Base-by-base conservation (phyloP, 1,140 invertebrate genomes). In the Phymastichus coffea region DNA sequence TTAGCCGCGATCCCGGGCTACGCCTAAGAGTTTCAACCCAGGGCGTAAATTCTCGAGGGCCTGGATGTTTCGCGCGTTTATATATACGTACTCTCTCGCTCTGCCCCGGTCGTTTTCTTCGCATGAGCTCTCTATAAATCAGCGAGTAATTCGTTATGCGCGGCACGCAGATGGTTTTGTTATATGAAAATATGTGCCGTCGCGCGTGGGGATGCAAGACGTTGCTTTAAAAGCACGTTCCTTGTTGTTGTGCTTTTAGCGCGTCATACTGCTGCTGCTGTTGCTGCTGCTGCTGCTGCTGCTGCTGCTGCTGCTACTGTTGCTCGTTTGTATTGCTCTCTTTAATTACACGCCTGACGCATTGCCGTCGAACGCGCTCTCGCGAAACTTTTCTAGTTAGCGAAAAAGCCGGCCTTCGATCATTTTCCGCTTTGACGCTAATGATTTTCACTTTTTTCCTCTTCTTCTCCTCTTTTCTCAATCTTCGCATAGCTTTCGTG, bases 181-280 rank as follows among this genome's bases (percentile, higher is more conserved):
- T 79, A 80, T 79, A 80, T 80, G 77, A 80, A 80, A 79, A 80
- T 79, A 80, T 80, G 77, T 79, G 77, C 77, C 75, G n/a, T n/a
- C n/a, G n/a, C n/a, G 72, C 71, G 65, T 69, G 70, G 77, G 77
- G 76, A 78, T 73, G 76, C 71, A 66, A 69, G 77, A 77, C n/a
- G n/a, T n/a, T n/a, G n/a, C n/a, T n/a, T n/a, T n/a, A n/a, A n/a
- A n/a, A n/a, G n/a, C n/a, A n/a, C n/a, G n/a, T n/a, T n/a, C n/a
- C n/a, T n/a, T n/a, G n/a, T n/a, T n/a, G n/a, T n/a, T n/a, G n/a
- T n/a, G n/a, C n/a, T n/a, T n/a, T n/a, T n/a, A n/a, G n/a, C n/a
- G n/a, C n/a, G n/a, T n/a, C n/a, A n/a, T n/a, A n/a, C n/a, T n/a
- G n/a, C n/a, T n/a, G n/a, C n/a, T n/a, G n/a, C n/a, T n/a, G n/a